phyloP scores from a whole-genome alignment of 2,113 vertebrate genomes.

The Mohoua ochrocephala region DNA sequence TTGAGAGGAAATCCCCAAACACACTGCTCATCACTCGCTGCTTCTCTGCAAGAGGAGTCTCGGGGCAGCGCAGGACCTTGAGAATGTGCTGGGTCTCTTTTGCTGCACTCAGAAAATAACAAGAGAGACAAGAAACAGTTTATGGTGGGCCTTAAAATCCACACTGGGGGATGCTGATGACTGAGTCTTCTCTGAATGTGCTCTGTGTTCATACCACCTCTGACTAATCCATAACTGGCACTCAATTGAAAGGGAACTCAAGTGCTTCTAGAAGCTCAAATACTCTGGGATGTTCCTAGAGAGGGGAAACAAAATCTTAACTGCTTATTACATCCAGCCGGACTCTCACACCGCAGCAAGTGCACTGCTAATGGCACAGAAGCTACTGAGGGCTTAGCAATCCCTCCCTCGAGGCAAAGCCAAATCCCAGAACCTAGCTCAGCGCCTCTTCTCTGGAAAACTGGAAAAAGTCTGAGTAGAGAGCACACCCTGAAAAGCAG shows the following conservation, averaged over 20 bases:
- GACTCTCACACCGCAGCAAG: neutral
- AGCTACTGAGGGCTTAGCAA: neutral
- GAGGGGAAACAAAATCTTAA: neutral
- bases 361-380: neutral
- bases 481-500: neutral
- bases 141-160: neutral
- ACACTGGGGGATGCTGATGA: neutral
- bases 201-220: neutral
- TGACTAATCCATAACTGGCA: neutral
- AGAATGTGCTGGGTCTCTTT: neutral
- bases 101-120: neutral
- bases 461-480: neutral
- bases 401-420: neutral
- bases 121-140: neutral
- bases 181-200: neutral
- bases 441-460: neutral
- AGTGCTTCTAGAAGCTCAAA: neutral
- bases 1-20: slow-evolving; percentile 28
- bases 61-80: neutral
- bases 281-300: neutral
- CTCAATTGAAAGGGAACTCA: neutral
- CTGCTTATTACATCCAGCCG: neutral
- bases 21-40: neutral
- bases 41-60: slow-evolving; percentile 24
- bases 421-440: neutral